Evolutionary conservation across 2,888 invertebrate genomes (phyloP), one percentile per base, ranked within the genome.

Genomic region (Arrhopalites spinosus): DNA sequence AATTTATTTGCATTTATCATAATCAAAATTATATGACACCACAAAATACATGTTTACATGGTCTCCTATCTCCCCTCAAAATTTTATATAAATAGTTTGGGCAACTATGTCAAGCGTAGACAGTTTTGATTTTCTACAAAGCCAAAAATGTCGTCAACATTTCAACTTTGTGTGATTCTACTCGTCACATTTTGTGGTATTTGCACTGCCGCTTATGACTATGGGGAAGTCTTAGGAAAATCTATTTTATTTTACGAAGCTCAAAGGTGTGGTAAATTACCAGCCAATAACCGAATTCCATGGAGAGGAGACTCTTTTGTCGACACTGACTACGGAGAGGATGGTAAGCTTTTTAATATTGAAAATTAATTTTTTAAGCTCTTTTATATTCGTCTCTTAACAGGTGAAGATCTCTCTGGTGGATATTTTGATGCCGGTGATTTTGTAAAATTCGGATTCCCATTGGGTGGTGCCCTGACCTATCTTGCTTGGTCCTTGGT

Each of bases 341-440:
- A 87, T 77, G 88, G 87, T 36, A 36, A 36, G 36, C 11, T 36
- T 11, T 7, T 36, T 36, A 36, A n/a, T n/a, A n/a, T n/a, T n/a
- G n/a, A n/a, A n/a, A n/a, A n/a, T n/a, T n/a, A n/a, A n/a, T n/a
- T n/a, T n/a, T n/a, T n/a, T n/a, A n/a, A n/a, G n/a, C n/a, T n/a
- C n/a, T n/a, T n/a, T n/a, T n/a, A n/a, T n/a, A n/a, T n/a, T n/a
- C n/a, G n/a, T n/a, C n/a, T n/a, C n/a, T n/a, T 27, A 20, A 85
- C 87, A 78, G 88, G 87, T 25, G 30, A 67, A 29, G 89, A 89
- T 80, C 84, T 89, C 50, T 87, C 87, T 50, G 89, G 89, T 50
- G 89, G 89, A 45, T 89, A 89, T 82, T 89, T 88, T 81, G 88
- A 89, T 81, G 88, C 88, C 23, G 88, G 88, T 20, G 89, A 89